Percentiles rank a stretch among this genome's conserved stretches.
These are phyloP conservation scores for Neofelis nebulosa DNA, from an alignment of 2,113 vertebrate species.

Conservation along the genomic window DNA sequence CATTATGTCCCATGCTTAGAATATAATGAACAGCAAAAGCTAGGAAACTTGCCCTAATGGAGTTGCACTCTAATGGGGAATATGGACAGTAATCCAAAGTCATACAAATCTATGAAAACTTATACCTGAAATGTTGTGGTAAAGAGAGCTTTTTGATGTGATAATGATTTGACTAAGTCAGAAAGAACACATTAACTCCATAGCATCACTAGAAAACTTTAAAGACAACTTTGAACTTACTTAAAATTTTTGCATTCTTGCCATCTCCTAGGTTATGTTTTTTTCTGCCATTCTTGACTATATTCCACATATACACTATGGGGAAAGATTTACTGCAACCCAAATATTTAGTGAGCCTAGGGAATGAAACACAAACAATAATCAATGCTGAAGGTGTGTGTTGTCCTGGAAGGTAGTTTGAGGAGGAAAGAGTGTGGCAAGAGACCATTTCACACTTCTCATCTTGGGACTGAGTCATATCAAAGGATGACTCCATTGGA, in stretches of 20 bases:
- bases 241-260: background rate
- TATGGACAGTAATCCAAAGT: background rate
- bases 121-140: background rate
- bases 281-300: background rate
- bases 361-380: background rate
- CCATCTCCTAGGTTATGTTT: background rate
- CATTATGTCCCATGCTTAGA: background rate
- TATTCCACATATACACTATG: background rate
- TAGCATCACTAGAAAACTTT: background rate
- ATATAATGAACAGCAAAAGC: background rate
- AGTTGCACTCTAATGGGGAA: background rate
- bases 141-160: background rate
- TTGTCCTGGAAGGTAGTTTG: accelerated
- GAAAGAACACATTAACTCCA: background rate
- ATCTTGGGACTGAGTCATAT: background rate
- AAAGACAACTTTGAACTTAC: background rate
- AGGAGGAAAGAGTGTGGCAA: background rate
- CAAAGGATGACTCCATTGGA: background rate
- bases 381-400: background rate
- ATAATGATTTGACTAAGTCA: background rate
- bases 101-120: background rate
- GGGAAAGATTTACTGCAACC: background rate
- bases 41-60: background rate
- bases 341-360: background rate
- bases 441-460: background rate